phyloP scores from a whole-genome alignment of 2,113 vertebrate species.

The Grallaria varia region DNA sequence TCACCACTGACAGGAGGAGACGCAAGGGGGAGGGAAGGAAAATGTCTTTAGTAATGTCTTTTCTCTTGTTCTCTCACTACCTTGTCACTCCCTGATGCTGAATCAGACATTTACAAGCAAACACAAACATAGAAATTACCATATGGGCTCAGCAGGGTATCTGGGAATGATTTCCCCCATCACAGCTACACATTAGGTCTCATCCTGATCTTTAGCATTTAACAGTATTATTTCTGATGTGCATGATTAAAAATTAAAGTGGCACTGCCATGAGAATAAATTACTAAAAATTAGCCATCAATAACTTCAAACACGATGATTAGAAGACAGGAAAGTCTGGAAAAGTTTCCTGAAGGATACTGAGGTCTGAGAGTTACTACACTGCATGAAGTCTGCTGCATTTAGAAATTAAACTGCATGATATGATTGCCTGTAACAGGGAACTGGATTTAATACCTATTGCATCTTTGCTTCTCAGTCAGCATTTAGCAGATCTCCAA shows the following conservation, averaged over 20 bases:
- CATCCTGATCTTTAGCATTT: background rate
- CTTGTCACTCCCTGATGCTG: background rate
- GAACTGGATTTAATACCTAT: background rate
- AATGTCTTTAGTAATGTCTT: background rate
- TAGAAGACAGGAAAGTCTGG: background rate
- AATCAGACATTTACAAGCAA: constrained; percentile 6
- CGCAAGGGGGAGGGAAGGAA: background rate
- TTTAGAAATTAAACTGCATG: background rate
- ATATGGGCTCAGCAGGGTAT: constrained; percentile 11
- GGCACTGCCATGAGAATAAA: background rate
- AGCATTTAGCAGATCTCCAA: background rate
- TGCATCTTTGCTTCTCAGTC: background rate
- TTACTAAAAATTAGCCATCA: background rate
- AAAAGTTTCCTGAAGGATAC: background rate
- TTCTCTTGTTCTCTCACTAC: background rate
- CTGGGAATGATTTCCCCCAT: background rate
- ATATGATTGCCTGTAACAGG: background rate
- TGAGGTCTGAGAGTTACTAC: background rate
- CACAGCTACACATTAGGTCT: background rate
- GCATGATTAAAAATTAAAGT: constrained; percentile 30
- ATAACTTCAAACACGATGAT: background rate
- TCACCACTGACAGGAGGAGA: background rate
- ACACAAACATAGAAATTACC: background rate
- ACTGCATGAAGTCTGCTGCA: background rate
- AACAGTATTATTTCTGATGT: background rate